phyloP scores from a whole-genome alignment of 2,888 invertebrate species.

The Andrena bicolor region DNA sequence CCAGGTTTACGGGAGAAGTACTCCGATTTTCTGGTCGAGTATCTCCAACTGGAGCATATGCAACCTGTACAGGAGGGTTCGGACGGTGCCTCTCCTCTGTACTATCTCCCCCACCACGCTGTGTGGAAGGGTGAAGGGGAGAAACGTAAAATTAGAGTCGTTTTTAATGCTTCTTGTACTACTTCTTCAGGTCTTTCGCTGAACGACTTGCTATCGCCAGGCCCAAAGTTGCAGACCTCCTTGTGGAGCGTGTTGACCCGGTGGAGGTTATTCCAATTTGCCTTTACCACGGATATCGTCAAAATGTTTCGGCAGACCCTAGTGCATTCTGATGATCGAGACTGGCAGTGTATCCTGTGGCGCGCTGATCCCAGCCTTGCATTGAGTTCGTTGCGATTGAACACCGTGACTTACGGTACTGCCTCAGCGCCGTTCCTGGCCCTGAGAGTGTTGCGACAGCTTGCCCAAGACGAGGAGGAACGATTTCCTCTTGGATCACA shows the following conservation, averaged over 20 bases:
- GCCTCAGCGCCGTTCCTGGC: not conserved
- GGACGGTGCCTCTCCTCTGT: not conserved
- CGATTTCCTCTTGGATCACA: not conserved
- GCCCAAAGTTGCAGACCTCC: not conserved
- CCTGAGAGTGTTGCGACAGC: not conserved
- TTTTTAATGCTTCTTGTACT: not conserved
- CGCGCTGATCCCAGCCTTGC: not conserved
- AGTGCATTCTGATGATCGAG: not conserved
- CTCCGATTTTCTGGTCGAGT: not conserved
- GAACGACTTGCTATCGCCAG: not conserved
- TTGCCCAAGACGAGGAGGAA: not conserved
- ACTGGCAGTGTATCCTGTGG: not conserved
- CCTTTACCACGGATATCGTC: not conserved
- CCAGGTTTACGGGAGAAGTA: not conserved
- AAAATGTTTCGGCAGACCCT: conserved; percentile 7
- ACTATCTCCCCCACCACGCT: not conserved
- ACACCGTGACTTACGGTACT: not conserved
- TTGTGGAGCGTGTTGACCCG: not conserved
- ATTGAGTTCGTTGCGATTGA: not conserved
- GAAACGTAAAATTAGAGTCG: not conserved
- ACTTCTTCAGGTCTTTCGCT: not conserved
- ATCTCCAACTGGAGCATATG: not conserved
- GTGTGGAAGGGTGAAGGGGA: not conserved
- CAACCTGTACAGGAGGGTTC: not conserved
- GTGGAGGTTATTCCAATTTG: not conserved